phyloP scores from a whole-genome alignment of 2,113 vertebrate genomes.

The Arizona elegans region DNA sequence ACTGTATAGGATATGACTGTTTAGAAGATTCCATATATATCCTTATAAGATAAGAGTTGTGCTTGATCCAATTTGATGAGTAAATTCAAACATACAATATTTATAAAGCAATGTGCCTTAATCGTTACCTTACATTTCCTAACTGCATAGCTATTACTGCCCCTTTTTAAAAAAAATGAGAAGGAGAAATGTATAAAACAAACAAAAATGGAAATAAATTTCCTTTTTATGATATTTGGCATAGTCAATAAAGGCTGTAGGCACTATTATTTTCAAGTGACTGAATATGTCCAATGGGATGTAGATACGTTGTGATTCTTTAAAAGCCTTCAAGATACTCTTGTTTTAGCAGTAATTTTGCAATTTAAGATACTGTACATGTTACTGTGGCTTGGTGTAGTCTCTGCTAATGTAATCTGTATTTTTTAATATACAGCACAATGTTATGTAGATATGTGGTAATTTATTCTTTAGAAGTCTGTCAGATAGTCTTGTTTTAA shows the following conservation, averaged over 20 bases:
- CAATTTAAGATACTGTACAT: not conserved
- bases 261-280: not conserved
- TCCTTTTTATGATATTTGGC: not conserved
- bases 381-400: not conserved
- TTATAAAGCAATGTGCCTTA: slow-evolving; percentile 21
- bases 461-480: slow-evolving; percentile 1
- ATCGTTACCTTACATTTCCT: slow-evolving; percentile 17
- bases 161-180: slow-evolving; percentile 12
- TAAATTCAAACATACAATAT: slow-evolving; percentile 4
- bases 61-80: slow-evolving; percentile 38
- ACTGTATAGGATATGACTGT: slow-evolving; percentile 49
- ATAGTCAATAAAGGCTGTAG: not conserved
- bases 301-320: not conserved
- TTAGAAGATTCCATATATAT: slow-evolving; percentile 56
- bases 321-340: not conserved
- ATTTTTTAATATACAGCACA: not conserved
- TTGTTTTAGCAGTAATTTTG: not conserved
- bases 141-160: slow-evolving; percentile 17
- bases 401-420: not conserved
- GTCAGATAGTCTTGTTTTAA: not conserved
- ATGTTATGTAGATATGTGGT: not conserved
- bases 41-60: slow-evolving; percentile 2
- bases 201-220: slow-evolving; percentile 15
- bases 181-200: slow-evolving; percentile 16
- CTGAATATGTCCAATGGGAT: not conserved